A percentile compares a stretch with the other conserved stretches of the same genome.
phyloP scores from a whole-genome alignment of 2,113 vertebrate species.

The Thomomys bottae region DNA sequence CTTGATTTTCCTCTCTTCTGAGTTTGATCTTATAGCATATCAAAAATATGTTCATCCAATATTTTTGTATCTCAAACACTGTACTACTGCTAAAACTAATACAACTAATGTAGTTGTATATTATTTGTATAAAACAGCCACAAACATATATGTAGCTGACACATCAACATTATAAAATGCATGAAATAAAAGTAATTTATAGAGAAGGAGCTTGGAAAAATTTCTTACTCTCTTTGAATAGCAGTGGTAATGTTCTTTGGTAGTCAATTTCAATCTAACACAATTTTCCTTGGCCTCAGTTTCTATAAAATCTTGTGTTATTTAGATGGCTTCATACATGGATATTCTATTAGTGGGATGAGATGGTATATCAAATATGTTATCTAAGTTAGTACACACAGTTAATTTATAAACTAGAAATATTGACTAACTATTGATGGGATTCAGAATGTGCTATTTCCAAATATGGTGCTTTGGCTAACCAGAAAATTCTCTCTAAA shows the following conservation, averaged over 20 bases:
- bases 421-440: neutral
- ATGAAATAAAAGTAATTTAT: constrained; percentile 22
- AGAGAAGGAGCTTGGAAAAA: neutral
- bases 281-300: neutral
- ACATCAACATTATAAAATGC: neutral
- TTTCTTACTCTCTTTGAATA: constrained; percentile 17
- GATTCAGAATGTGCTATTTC: neutral
- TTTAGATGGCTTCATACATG: neutral
- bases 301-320: neutral
- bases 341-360: neutral
- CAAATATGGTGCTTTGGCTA: neutral
- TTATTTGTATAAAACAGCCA: neutral
- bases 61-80: neutral
- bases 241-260: neutral
- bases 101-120: neutral
- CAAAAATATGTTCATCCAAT: constrained; percentile 11
- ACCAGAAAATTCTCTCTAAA: neutral
- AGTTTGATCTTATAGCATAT: neutral
- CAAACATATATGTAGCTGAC: neutral
- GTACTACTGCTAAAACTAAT: constrained; percentile 32
- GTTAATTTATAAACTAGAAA: neutral
- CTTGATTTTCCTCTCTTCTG: neutral
- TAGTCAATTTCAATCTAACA: neutral
- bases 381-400: neutral
- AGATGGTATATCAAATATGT: neutral